Evolutionary conservation across 1,140 invertebrate species (phyloP), one percentile per base, ranked within the genome.

Genomic region (Rhyacophila brunnea): DNA sequence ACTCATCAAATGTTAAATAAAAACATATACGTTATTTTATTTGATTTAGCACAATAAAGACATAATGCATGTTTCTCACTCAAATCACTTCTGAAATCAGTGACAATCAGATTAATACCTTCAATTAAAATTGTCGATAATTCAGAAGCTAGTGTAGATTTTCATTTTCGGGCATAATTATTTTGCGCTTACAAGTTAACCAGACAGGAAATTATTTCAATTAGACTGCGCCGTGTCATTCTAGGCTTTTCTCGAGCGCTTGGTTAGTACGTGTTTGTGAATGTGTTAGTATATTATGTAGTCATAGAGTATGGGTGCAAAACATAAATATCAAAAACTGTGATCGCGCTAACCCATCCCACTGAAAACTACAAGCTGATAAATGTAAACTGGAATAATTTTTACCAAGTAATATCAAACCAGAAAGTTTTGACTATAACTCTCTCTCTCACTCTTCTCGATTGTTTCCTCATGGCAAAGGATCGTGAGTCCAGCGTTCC

Each of bases 131-230:
- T 40, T 40, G 32, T 54, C 52, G 52, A 54, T 54, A 54, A 23
- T 45, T 20, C 14, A 34, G 19, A 23, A 11, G 6, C 17, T 11
- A 38, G 47, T 34, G 45, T 47, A 23, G 35, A 38, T 46, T 52
- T 40, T n/a, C 34, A 11, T 46, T 47, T 56, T 56, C 38, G 15
- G 44, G 28, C 19, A 48, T 60, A 60, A 64, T 64, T 64, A 64
- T 58, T 58, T 53, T 15, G 44, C 23, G 45, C 57, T 56, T 52
- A 38, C 54, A 40, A 47, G 47, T 60, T 54, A 64, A 57, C 35
- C 57, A 64, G 62, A 64, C 62, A 47, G 62, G 62, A 64, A 64
- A 64, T 52, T 54, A 58, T 64, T 64, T 64, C 62, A 64, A 64
- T 64, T 64, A 64, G 52, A 55, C n/a, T 28, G 50, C 14, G 32